Evolutionary conservation across 1,140 invertebrate genomes (phyloP).

Genomic region (Metaphire vulgaris): DNA sequence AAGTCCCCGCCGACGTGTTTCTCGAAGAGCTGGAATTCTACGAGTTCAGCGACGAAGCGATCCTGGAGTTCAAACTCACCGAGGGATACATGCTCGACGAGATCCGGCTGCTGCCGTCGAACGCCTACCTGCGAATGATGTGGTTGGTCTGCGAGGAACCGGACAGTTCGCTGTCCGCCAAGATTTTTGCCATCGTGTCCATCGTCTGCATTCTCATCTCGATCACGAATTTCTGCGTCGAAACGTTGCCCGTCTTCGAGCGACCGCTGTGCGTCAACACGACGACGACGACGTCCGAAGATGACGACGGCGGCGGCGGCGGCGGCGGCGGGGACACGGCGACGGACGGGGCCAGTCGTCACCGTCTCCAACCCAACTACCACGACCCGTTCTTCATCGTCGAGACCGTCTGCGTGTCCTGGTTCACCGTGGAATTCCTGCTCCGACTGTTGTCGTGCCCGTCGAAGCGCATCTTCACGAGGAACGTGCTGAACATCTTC

Average conservation of each 20-base stretch:
- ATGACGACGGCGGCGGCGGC: not conserved
- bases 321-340: no score
- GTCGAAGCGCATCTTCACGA: constrained; percentile 49
- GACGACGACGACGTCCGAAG: no score
- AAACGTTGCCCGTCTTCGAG: constrained; percentile 48
- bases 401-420: constrained; percentile 53
- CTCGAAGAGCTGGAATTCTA: constrained; percentile 50
- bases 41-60: constrained; percentile 44
- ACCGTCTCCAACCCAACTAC: constrained; percentile 34
- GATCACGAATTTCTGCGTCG: constrained; percentile 49
- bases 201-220: constrained; percentile 47
- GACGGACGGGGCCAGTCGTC: not conserved
- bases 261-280: constrained; percentile 25
- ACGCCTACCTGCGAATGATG: constrained; percentile 38
- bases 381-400: constrained; percentile 44
- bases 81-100: constrained; percentile 46
- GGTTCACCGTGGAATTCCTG: constrained; percentile 49
- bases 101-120: constrained; percentile 30
- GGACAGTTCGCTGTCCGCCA: constrained; percentile 42
- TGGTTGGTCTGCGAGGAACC: constrained; percentile 50
- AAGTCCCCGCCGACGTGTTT: constrained; percentile 74
- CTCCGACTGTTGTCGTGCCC: constrained; percentile 46
- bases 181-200: constrained; percentile 43
- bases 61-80: constrained; percentile 44
- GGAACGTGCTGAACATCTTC: constrained; percentile 96